Evolutionary conservation across 2,113 vertebrate genomes (phyloP).

Genomic region (Chloebia gouldiae): DNA sequence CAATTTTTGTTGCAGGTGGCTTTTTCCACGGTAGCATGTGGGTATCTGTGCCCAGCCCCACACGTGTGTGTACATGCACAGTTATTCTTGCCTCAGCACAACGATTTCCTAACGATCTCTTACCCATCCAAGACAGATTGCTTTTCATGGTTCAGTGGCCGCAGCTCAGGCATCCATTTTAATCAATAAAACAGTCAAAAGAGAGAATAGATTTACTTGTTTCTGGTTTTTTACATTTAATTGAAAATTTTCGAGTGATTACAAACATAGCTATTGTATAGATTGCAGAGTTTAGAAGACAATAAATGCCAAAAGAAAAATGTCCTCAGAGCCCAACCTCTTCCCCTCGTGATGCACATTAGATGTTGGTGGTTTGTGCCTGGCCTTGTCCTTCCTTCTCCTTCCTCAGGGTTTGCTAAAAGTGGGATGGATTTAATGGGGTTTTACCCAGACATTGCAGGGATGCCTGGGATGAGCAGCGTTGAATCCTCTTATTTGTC

Average conservation of each 20-base stretch:
- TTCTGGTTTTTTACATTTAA: slow-evolving; percentile 76
- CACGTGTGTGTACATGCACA: slow-evolving; percentile 20
- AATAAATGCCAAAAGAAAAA: slow-evolving; percentile 15
- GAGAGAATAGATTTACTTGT: slow-evolving; percentile 80
- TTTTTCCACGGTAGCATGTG: not conserved
- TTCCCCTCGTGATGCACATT: not conserved
- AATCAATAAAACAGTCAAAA: slow-evolving; percentile 82
- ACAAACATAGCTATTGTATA: slow-evolving; percentile 64
- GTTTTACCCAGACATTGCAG: not conserved
- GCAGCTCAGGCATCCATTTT: slow-evolving; percentile 77
- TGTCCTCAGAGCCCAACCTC: not conserved
- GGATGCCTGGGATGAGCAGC: not conserved
- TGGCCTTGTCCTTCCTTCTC: not conserved
- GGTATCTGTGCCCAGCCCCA: not conserved
- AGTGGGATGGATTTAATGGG: not conserved
- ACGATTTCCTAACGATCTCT: slow-evolving; percentile 78
- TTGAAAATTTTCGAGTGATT: slow-evolving; percentile 79
- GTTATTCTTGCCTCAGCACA: slow-evolving; percentile 71
- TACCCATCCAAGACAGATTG: slow-evolving; percentile 81
- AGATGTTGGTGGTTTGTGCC: not conserved
- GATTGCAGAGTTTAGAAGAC: slow-evolving; percentile 59
- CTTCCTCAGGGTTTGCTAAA: not conserved
- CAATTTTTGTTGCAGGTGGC: not conserved
- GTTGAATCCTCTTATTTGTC: not conserved
- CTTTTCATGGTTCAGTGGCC: slow-evolving; percentile 77